Evolutionary conservation across 2,797 vertebrate species (phyloP).

Genomic region (Aplochiton taeniatus): DNA sequence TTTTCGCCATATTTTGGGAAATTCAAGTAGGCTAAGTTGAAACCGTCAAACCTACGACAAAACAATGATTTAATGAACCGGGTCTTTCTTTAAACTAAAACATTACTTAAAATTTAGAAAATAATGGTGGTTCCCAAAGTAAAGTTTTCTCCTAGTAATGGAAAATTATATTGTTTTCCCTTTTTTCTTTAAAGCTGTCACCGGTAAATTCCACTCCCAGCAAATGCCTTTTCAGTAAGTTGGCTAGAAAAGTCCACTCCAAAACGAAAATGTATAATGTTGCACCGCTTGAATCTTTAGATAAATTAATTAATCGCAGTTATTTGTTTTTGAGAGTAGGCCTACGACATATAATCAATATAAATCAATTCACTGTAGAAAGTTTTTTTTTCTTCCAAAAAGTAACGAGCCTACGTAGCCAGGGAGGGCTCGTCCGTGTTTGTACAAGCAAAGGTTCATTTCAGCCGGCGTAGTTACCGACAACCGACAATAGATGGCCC

Average conservation of each 20-base stretch:
- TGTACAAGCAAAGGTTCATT: no score
- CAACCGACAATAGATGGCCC: no score
- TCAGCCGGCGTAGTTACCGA: no score
- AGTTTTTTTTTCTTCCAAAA: no score
- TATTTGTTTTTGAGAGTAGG: no score
- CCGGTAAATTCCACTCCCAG: slow-evolving; percentile 68
- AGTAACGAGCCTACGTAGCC: no score
- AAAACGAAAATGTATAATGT: slow-evolving; percentile 14
- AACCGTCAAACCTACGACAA: background rate
- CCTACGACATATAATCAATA: no score
- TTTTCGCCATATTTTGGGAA: slow-evolving; percentile 85
- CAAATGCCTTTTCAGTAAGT: slow-evolving; percentile 39
- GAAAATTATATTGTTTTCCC: background rate
- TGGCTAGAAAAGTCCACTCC: slow-evolving; percentile 34
- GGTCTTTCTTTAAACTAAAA: background rate
- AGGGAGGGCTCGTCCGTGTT: no score
- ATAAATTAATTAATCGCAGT: no score
- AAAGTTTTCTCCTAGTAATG: slow-evolving; percentile 6
- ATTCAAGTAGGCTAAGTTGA: background rate
- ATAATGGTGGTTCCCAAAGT: no score
- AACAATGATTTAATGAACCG: background rate
- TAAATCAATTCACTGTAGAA: no score
- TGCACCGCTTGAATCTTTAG: no score
- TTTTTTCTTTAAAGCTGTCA: slow-evolving; percentile 51
- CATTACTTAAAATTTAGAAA: background rate